Evolutionary conservation across 2,888 invertebrate species (phyloP), one percentile per base, ranked within the genome.

Genomic region (Eristalis arbustorum): DNA sequence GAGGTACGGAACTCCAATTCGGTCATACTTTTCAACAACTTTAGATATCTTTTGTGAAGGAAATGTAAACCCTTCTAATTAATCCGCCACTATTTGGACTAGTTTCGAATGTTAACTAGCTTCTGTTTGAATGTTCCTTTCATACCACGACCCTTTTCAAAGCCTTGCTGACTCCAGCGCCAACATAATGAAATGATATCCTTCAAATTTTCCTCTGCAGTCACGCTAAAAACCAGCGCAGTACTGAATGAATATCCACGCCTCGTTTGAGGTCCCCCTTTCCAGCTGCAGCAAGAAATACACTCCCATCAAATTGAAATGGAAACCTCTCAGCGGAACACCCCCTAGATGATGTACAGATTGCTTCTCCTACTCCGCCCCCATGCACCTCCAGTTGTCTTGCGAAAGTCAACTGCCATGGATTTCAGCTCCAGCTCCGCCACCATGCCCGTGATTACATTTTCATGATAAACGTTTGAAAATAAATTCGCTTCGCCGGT

Each of bases 381-480:
- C 18, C 18, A 8, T 49, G 18, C 49, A 49, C 49, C 18, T 22
- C 18, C 22, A 49, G 49, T 49, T 3, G 2, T n/a, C 18, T 49
- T 49, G n/a, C 49, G 49, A 49, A 49, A 49, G 49, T 8, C 49
- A 49, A 18, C 18, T 8, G 5, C 49, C 18, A n/a, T 18, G 18
- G 18, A 10, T 49, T 49, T 8, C 18, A 18, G 49, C 18, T 18
- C 18, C n/a, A 49, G 18, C 42, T n/a, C 59, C 28, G 67, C 62
- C 67, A 2, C 10, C 13, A 67, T 18, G 31, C 57, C 3, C 68
- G 28, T 42, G 69, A 75, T 69, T 42, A 81, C 37, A 37, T 64
- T 25, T 23, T 22, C 42, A 3, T 64, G 75, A 81, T 75, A 74
- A 74, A 68, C 73, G 72, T 8, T 49, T 49, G 49, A n/a, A 62